Base-by-base conservation (phyloP, 2,113 vertebrate species). In the Pygoscelis adeliae region DNA sequence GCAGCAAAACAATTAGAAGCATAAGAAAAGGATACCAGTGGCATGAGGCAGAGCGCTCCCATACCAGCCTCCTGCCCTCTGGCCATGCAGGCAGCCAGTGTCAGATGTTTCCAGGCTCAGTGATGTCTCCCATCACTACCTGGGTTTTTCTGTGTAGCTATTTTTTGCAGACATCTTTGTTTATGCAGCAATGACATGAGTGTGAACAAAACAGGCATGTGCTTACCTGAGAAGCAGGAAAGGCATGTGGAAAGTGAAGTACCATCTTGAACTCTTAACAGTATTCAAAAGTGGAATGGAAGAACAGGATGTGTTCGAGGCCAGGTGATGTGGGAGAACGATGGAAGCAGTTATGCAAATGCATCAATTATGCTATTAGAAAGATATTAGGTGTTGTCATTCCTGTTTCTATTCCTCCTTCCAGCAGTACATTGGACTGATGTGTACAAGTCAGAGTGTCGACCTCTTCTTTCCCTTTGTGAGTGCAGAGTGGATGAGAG, bases 61-160 rank as follows among this genome's bases (percentile, higher is more conserved):
- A 29, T 72, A 7, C 30, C 71, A 66, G 79, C 89, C 26, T 61
- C 15, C 50, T 71, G 40, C 40, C 55, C 81, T 80, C 66, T 17
- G 32, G 55, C 72, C 2, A 0, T 13, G 25, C 13, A 7, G 44
- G 70, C 82, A 87, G 40, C 42, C 4, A 0, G 12, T 23, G 34
- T 56, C 58, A 38, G 81, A n/a, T 38, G 26, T 78, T 69, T 50
- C 49, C 46, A 49, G 77, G 80, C 63, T 62, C 47, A 10, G 14
- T 9, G n/a, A 25, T 50, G 32, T 44, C 87, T 91, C 32, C 81
- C 23, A 40, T 79, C 73, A 22, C 42, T 76, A 63, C 30, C 23
- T 65, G 79, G 10, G 4, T 20, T 87, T 89, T 85, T 40, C 44
- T 77, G 9, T 7, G 9, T n/a, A 16, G 44, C 15, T 79, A 5